phyloP scores from a whole-genome alignment of 1,140 invertebrate genomes.

The Eupeodes corollae region DNA sequence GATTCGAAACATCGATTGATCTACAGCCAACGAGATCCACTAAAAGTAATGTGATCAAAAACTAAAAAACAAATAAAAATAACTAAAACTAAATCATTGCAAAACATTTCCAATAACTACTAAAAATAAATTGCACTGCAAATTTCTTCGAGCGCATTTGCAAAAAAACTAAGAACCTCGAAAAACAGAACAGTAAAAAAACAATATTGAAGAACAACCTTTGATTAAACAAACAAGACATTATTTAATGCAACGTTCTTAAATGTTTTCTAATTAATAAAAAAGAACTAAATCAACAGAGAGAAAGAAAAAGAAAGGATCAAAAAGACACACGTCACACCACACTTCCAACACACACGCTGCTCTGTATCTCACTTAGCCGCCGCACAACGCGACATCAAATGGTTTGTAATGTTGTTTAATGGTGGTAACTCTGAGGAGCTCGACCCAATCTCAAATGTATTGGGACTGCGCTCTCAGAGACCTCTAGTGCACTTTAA shows the following conservation, averaged over 20 bases:
- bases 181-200: no score
- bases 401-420: conserved; percentile 40
- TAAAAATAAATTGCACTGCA: neutral
- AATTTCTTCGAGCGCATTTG: neutral
- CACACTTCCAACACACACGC: neutral
- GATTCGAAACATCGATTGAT: neutral
- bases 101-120: no score
- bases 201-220: no score
- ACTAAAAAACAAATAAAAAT: neutral
- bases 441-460: conserved; percentile 49
- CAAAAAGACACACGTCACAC: no score
- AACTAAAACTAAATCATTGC: no score
- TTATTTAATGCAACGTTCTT: no score
- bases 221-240: no score
- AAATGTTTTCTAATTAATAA: no score
- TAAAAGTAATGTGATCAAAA: neutral
- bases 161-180: no score
- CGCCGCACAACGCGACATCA: neutral
- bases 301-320: no score
- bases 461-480: conserved; percentile 47
- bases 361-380: neutral
- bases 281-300: no score
- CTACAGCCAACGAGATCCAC: no score
- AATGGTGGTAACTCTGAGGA: conserved; percentile 40
- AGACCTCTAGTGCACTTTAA: conserved; percentile 53